Conservation (phyloP, 1,140 invertebrate species). For the Cherax destructor region DNA sequence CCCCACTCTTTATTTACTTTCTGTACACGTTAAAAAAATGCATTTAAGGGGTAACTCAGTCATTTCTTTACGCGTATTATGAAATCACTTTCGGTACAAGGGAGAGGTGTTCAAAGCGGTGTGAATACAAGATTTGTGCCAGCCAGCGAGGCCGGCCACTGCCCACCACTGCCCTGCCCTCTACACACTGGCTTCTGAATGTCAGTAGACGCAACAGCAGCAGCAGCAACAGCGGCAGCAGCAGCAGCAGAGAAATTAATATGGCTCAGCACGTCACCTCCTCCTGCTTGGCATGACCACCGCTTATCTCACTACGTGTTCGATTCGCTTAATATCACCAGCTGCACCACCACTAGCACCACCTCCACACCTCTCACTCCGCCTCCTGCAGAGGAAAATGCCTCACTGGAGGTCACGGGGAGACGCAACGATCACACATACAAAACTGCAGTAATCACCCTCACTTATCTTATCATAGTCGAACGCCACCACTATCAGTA, state of each 20-base stretch:
- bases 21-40: no score
- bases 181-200: no score
- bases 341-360: not conserved
- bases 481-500: conserved; percentile 9
- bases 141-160: no score
- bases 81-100: no score
- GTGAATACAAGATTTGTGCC: no score
- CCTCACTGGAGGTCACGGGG: not conserved
- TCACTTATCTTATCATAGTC: not conserved
- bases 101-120: no score
- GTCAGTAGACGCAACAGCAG: no score
- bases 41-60: no score
- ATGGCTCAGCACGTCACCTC: conserved; percentile 17
- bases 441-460: not conserved
- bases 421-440: not conserved
- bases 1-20: no score
- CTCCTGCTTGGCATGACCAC: conserved; percentile 15
- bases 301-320: conserved; percentile 16
- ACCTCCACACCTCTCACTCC: not conserved
- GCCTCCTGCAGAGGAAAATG: not conserved
- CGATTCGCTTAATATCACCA: conserved; percentile 9
- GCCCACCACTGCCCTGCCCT: no score
- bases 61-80: no score
- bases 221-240: no score
- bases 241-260: not conserved